Evolutionary conservation across 1,140 invertebrate species (phyloP).

Genomic region (Vanessa atalanta): DNA sequence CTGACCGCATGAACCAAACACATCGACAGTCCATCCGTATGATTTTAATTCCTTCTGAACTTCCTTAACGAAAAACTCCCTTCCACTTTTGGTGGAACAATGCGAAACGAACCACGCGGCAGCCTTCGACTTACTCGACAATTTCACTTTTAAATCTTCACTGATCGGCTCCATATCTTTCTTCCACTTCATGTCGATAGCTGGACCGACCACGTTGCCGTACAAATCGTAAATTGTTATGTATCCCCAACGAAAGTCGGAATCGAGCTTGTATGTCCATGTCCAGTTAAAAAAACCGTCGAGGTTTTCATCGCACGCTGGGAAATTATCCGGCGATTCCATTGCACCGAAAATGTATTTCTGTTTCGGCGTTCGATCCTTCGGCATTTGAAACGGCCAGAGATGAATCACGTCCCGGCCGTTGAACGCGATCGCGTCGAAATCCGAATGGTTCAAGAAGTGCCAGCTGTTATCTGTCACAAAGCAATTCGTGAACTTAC

Average conservation of each 20-base stretch:
- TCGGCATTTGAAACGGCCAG: conserved; percentile 41
- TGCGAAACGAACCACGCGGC: conserved; percentile 59
- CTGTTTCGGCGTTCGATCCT: conserved; percentile 47
- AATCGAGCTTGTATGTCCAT: conserved; percentile 84
- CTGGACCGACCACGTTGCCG: conserved; percentile 57
- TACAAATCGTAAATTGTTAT: conserved; percentile 56
- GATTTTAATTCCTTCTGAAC: conserved; percentile 38
- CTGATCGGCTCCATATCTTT: conserved; percentile 52
- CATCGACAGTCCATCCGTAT: conserved; percentile 36
- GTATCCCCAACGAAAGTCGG: conserved; percentile 83
- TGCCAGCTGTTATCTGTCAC: conserved; percentile 45
- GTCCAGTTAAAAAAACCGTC: conserved; percentile 83
- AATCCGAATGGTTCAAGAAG: conserved; percentile 43
- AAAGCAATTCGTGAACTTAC: conserved; percentile 52
- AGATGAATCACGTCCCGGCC: conserved; percentile 47
- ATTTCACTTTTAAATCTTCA: conserved; percentile 48
- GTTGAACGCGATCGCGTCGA: conserved; percentile 60
- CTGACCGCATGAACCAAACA: conserved; percentile 46
- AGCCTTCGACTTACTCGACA: conserved; percentile 50
- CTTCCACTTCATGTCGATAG: conserved; percentile 53
- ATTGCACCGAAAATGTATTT: conserved; percentile 68
- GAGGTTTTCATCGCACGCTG: conserved; percentile 47
- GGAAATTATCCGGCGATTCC: conserved; percentile 63
- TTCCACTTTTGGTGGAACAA: conserved; percentile 43
- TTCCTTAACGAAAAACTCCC: conserved; percentile 43